phyloP scores from a whole-genome alignment of 2,797 vertebrate genomes.

The Chromobotia macracanthus region DNA sequence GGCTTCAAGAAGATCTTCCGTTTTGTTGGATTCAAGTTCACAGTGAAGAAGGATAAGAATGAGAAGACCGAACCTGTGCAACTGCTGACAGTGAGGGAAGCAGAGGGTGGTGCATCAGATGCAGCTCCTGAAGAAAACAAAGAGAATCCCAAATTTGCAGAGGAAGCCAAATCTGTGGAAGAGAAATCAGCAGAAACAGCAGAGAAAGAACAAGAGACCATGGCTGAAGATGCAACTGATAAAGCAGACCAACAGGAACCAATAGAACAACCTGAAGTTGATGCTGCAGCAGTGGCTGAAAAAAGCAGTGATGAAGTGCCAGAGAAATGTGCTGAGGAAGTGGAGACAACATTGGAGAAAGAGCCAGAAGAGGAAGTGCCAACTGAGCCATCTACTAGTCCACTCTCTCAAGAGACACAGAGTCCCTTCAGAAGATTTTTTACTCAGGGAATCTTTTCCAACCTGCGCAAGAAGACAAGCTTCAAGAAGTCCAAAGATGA shows the following conservation, averaged over 20 bases:
- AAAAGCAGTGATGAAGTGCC: constrained; percentile 27
- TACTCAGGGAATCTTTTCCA: constrained; percentile 87
- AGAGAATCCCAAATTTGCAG: constrained; percentile 42
- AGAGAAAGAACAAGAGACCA: constrained; percentile 60
- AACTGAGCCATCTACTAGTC: constrained; percentile 70
- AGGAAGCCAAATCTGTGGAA: constrained; percentile 63
- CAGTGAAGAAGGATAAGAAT: constrained; percentile 93
- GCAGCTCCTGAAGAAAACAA: constrained; percentile 64
- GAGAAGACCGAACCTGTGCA: constrained; percentile 90
- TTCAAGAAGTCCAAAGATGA: constrained; percentile 90
- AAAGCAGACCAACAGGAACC: constrained; percentile 59
- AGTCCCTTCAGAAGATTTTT: constrained; percentile 92
- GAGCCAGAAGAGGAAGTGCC: constrained; percentile 63
- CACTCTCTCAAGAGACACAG: constrained; percentile 76
- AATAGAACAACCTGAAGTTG: constrained; percentile 38
- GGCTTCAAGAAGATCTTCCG: constrained; percentile 98
- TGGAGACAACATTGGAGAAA: constrained; percentile 54
- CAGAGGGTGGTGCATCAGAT: constrained; percentile 70
- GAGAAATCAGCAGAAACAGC: constrained; percentile 64
- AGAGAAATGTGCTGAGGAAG: constrained; percentile 65
- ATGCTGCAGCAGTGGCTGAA: constrained; percentile 59
- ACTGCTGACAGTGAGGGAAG: constrained; percentile 86
- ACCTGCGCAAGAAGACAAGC: constrained; percentile 91
- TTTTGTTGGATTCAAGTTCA: constrained; percentile 97
- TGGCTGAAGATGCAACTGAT: constrained; percentile 61